phyloP scores from a whole-genome alignment of 2,888 invertebrate species.

The Cantharis rufa region DNA sequence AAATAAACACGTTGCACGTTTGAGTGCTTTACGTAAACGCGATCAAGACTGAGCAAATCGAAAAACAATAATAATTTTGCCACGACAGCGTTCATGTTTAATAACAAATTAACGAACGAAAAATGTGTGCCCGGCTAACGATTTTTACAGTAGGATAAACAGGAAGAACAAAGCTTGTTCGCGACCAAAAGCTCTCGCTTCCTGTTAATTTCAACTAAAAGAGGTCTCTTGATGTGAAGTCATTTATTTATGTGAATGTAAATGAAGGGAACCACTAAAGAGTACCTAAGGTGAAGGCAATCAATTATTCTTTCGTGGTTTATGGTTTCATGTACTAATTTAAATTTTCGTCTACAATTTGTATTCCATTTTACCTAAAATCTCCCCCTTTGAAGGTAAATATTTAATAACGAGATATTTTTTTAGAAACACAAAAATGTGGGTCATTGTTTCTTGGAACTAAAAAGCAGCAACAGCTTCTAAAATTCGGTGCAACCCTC shows the following conservation, averaged over 20 bases:
- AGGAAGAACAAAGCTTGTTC: not conserved
- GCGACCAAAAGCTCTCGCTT: slow-evolving; percentile 3
- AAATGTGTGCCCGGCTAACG: not conserved
- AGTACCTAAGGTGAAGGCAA: not conserved
- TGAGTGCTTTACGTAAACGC: not conserved
- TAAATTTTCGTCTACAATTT: not conserved
- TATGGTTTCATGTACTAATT: not conserved
- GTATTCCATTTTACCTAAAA: not conserved
- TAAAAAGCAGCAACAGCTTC: not conserved
- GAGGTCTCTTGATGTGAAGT: not conserved
- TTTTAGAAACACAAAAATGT: not conserved
- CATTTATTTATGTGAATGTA: slow-evolving; percentile 10
- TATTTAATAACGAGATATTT: not conserved
- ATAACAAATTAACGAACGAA: not conserved
- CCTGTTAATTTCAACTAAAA: slow-evolving; percentile 5
- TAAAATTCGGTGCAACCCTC: not conserved
- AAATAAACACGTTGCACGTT: not conserved
- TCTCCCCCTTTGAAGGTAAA: not conserved
- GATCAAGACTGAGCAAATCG: not conserved
- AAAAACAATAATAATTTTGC: not conserved
- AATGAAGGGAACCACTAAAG: slow-evolving; percentile 10
- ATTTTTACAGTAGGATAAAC: not conserved
- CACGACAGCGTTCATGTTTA: not conserved
- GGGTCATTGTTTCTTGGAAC: not conserved
- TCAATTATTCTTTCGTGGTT: not conserved